phyloP scores from a whole-genome alignment of 2,797 vertebrate genomes.

The Alauda arvensis region DNA sequence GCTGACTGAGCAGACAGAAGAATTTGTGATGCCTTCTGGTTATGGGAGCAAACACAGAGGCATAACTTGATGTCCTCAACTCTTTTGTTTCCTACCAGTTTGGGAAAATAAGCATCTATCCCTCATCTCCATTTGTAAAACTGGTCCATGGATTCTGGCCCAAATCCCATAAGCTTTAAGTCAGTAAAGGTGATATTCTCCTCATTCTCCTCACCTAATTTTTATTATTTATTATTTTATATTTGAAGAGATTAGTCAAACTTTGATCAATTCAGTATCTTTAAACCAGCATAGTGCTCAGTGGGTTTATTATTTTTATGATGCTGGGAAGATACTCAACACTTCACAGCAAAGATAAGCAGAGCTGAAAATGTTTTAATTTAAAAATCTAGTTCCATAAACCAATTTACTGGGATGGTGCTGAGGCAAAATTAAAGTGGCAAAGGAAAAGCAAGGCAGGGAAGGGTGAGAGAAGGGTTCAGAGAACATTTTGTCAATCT shows the following conservation, averaged over 20 bases:
- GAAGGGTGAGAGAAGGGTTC: neutral
- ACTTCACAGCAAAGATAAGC: neutral
- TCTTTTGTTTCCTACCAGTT: neutral
- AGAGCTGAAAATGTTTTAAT: neutral
- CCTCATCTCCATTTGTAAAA: neutral
- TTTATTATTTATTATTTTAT: too few species aligned
- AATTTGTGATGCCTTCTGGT: neutral
- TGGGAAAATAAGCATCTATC: neutral
- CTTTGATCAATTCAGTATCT: neutral
- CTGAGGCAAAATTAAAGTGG: neutral
- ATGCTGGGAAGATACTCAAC: neutral
- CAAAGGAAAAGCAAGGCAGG: neutral
- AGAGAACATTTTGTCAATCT: neutral
- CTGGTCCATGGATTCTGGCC: neutral
- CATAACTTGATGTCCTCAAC: neutral
- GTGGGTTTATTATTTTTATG: neutral
- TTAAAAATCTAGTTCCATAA: neutral
- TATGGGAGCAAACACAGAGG: rapidly evolving
- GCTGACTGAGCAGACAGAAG: neutral
- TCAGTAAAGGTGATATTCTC: neutral
- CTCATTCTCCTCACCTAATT: neutral
- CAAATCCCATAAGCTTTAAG: neutral
- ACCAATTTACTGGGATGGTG: neutral
- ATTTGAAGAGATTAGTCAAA: neutral
- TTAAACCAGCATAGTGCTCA: neutral